Evolutionary conservation across 2,888 invertebrate genomes (phyloP).

Genomic region (Anoplius nigerrimus): DNA sequence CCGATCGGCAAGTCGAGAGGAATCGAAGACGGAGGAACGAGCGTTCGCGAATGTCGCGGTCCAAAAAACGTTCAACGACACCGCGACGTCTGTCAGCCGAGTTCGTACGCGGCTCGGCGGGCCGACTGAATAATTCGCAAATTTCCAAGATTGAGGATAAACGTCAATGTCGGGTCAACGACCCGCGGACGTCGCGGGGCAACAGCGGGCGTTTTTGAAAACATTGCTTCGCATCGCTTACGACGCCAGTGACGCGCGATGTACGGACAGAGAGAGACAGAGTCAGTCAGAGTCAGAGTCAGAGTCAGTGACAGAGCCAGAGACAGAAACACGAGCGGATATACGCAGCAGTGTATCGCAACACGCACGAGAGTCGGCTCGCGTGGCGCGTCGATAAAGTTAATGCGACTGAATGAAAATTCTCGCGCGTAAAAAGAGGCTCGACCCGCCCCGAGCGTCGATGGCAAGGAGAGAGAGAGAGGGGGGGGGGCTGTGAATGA

Average conservation of each 20-base stretch:
- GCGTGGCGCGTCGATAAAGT: slow-evolving; percentile 17
- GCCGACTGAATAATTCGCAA: too few species aligned
- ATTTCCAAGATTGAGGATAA: slow-evolving; percentile 4
- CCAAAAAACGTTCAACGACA: too few species aligned
- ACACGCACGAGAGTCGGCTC: too few species aligned
- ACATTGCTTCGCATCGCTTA: slow-evolving; percentile 11
- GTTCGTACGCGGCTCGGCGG: too few species aligned
- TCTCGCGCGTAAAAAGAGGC: slow-evolving; percentile 6
- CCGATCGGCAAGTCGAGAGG: too few species aligned
- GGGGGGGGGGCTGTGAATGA: not conserved
- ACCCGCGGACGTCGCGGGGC: slow-evolving; percentile 22
- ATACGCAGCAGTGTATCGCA: too few species aligned
- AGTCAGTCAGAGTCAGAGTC: not conserved
- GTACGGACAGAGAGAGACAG: not conserved
- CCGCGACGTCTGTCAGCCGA: too few species aligned
- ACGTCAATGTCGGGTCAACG: slow-evolving; percentile 26
- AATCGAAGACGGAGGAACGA: too few species aligned
- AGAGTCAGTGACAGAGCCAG: too few species aligned
- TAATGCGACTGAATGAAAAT: slow-evolving; percentile 27
- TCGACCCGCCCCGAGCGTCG: not conserved
- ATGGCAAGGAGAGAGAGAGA: not conserved
- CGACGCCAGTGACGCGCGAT: not conserved
- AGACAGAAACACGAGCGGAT: not conserved
- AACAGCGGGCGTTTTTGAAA: slow-evolving; percentile 31
- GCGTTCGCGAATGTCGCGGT: too few species aligned